A percentile compares a stretch with the other conserved stretches of the same genome.
These are phyloP conservation scores for Calliopum simillimum DNA, from an alignment of 2,888 invertebrate genomes.

Conservation along the genomic window DNA sequence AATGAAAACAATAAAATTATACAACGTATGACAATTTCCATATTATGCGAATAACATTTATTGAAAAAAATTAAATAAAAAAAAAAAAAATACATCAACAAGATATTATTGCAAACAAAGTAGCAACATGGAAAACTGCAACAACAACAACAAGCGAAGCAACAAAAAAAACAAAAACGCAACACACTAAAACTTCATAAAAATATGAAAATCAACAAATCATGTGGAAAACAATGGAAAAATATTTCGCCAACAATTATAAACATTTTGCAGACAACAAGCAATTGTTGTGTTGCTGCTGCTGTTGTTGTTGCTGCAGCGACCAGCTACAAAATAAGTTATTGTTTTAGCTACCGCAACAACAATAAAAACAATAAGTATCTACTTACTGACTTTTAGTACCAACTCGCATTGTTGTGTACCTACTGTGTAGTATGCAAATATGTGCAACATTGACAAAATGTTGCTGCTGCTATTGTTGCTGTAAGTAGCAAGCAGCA, in stretches of 20 bases:
- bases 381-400: not conserved
- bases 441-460: constrained; percentile 34
- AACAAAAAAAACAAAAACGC: not conserved
- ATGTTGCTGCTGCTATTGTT: constrained; percentile 34
- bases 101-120: no score
- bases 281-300: constrained; percentile 9
- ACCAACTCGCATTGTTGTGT: not conserved
- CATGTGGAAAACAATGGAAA: constrained; percentile 63
- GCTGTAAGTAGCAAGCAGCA: constrained; percentile 4
- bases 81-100: no score
- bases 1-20: no score
- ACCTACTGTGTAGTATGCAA: not conserved
- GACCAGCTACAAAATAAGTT: not conserved
- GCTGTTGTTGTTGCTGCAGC: constrained; percentile 42
- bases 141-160: constrained; percentile 21
- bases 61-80: no score
- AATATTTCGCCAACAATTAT: constrained; percentile 55
- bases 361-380: not conserved
- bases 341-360: constrained; percentile 8
- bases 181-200: constrained; percentile 21
- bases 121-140: constrained; percentile 2
- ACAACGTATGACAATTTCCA: constrained; percentile 19
- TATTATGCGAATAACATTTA: no score
- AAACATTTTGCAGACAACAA: constrained; percentile 42
- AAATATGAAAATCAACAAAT: constrained; percentile 57